Evolutionary conservation across 2,113 vertebrate genomes (phyloP), one percentile per base, ranked within the genome.

Genomic region (Mus spicilegus): DNA sequence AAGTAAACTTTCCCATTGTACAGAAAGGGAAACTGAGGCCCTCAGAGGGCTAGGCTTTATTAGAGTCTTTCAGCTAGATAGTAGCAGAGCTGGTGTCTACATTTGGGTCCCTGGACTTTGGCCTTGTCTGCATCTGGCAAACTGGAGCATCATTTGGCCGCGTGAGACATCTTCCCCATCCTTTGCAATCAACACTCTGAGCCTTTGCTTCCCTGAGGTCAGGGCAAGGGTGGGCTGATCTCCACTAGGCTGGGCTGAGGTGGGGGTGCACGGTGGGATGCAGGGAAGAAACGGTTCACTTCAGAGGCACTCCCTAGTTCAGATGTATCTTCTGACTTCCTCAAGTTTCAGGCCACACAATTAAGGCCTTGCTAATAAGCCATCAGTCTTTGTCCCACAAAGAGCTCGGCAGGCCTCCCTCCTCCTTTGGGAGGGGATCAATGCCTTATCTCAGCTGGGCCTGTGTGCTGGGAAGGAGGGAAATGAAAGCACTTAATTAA

Each of bases 311-410:
- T n/a, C 17, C 33, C 69, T 36, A 13, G 81, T 33, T 87, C 81
- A 87, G 63, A 81, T 46, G 89, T 87, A 51, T 90, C 93, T 87
- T 75, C 88, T 88, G 95, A 90, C 97, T 98, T 98, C 77, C 90
- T 86, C 93, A 97, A 98, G 98, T 97, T 98, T 98, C 98, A 98
- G 98, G 98, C 97, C 95, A 97, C 96, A 96, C 97, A 98, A 98
- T 98, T 98, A 99, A 98, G 97, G 80, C 39, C 84, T 97, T 69
- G 36, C 97, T 98, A 98, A 98, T 98, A 98, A 98, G 97, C 98
- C 97, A 98, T 98, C 97, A 80, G 22, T 98, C 98, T 98, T 98
- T 97, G 95, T 96, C 96, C 96, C 91, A 96, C 76, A 96, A 95
- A 98, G 98, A 98, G 98, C 94, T 96, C 84, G 14, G 70, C 97